These are phyloP conservation scores for Vidua chalybeata DNA, from an alignment of 2,113 vertebrate species.

Conservation along the genomic window DNA sequence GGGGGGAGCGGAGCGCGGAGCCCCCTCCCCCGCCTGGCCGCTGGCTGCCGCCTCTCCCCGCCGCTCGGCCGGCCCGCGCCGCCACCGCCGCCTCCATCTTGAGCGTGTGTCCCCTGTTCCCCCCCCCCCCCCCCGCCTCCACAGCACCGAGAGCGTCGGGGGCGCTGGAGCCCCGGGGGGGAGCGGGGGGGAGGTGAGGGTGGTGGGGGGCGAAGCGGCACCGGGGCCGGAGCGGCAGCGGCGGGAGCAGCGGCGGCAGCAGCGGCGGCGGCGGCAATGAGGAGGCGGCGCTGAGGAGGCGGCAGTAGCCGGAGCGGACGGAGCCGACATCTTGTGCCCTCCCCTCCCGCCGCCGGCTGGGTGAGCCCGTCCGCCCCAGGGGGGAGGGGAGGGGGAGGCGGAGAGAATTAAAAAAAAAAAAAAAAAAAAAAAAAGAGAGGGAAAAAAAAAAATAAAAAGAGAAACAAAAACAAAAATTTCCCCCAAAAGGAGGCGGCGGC, in stretches of 20 bases:
- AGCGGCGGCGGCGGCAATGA: conserved; percentile 42
- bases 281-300: conserved; percentile 59
- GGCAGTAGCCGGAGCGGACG: conserved; percentile 61
- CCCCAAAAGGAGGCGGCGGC: not conserved
- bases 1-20: conserved; percentile 15
- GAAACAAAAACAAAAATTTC: not conserved
- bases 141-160: not conserved
- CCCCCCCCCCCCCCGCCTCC: not conserved
- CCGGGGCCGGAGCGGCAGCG: not conserved
- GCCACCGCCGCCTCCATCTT: not conserved
- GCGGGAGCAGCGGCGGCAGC: not conserved
- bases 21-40: conserved; percentile 32
- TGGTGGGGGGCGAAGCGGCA: not conserved
- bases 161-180: not conserved
- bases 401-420: not conserved
- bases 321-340: conserved; percentile 54
- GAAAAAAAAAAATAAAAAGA: not conserved
- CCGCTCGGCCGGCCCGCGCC: not conserved
- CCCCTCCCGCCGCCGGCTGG: conserved; percentile 35
- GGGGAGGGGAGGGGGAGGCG: conserved; percentile 44
- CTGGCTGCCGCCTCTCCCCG: conserved; percentile 1
- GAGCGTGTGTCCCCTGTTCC: not conserved
- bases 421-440: not conserved
- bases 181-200: not conserved
- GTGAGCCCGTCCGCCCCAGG: conserved; percentile 30